Evolutionary conservation across 2,888 invertebrate species (phyloP), one percentile per base, ranked within the genome.

Genomic region (Phymatocera aterrima): DNA sequence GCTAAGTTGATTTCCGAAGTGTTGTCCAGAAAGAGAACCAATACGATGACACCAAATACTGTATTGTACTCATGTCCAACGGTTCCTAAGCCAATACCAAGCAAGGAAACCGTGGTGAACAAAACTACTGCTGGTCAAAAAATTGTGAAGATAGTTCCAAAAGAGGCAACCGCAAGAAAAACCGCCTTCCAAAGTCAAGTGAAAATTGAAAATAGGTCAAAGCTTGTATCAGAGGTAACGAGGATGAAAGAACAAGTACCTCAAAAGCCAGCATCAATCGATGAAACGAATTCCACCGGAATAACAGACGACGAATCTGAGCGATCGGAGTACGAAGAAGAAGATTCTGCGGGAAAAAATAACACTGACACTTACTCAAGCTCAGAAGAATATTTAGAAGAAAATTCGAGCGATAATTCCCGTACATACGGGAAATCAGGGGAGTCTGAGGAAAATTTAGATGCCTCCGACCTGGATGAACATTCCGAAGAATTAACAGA

Each of bases 41-140:
- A 75, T 21, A 34, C 24, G 3, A 15, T 31, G 4, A 24, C 28
- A 43, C 34, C 37, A 91, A 92, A 82, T 90, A 90, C 61, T 64
- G 61, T 51, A 12, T 48, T 51, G 5, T 70, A 70, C 21, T 48
- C 70, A 31, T 70, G 70, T 70, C 34, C 70, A 5, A 21, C 5
- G 28, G 70, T 51, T 12, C 6, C 43, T 18, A 68, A 34, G 3
- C 18, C 65, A 24, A 68, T n/a, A 6, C 24, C 65, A 5, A 68
- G 43, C 65, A 77, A 80, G 82, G 72, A 84, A 83, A 77, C 85
- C 83, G 78, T 80, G 65, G 82, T 37, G 83, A 85, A 83, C 74
- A 85, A 84, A 81, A 83, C 82, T 80, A 83, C 70, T 51, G 83
- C 87, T 79, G 86, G 87, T n/a, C 70, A 64, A 21, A 77, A 78